Base-by-base conservation (phyloP, 2,113 vertebrate species). In the Dissostichus mawsoni region DNA sequence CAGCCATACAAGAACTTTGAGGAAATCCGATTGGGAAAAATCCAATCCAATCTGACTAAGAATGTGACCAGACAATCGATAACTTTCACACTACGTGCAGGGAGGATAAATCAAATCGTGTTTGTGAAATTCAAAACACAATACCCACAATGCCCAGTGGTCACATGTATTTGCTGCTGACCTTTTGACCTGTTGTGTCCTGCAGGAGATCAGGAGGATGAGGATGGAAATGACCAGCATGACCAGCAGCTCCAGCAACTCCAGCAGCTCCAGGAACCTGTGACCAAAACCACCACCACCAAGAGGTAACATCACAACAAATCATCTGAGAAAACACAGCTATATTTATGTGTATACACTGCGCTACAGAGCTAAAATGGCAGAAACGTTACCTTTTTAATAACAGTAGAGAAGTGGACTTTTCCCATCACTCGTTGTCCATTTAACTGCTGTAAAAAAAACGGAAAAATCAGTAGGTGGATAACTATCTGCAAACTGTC, bases 191-290 rank as follows among this genome's bases (percentile, higher is more conserved):
- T 47, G n/a, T 83, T 18, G 65, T 70, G 11, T 7, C 44, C 69
- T 87, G 76, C 81, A 99, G 98, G 97, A 99, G 71, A 95, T 99
- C 81, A 95, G 76, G 74, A 94, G 77, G 78, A 80, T 99, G 90
- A 95, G 93, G 78, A 87, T 93, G 2, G 95, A 96, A 45, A 97
- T 59, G 58, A 6, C 36, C 36, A 41, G 36, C 36, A 29, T 29
- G 25, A 89, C 62, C 16, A 90, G 89, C 25, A 87, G 47, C 69
- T 89, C 92, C 80, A 95, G 91, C 47, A 96, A 29, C 25, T 29
- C 25, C 25, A 90, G 89, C 25, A 87, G 47, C 69, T 89, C 92
- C 80, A 95, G 91, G 50, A 96, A 92, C 52, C 50, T 41, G 66
- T 95, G 77, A 97, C 95, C 81, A 95, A 91, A 84, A 97, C 97